A percentile compares a stretch with the other conserved stretches of the same genome.
Conservation (phyloP, 2,113 vertebrate species). For the Rhagologus leucostigma region DNA sequence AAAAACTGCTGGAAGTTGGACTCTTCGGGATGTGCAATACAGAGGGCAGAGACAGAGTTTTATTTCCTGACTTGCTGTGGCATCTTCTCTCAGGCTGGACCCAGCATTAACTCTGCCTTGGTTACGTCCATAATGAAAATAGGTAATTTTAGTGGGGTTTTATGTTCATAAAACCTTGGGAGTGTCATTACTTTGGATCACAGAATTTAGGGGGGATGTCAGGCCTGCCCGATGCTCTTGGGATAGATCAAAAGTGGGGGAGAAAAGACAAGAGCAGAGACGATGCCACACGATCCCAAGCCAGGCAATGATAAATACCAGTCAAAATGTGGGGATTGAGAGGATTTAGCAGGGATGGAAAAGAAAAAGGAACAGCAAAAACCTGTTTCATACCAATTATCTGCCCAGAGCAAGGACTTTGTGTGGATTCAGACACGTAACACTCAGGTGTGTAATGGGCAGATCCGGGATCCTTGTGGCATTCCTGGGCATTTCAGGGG, state of each 20-base stretch:
- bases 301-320: fast-evolving
- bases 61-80: neutral
- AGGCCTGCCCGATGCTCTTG: neutral
- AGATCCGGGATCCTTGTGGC: neutral
- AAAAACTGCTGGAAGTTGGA: neutral
- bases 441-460: fast-evolving
- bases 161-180: neutral
- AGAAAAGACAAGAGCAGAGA: neutral
- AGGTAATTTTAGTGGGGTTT: neutral
- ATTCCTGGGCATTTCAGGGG: neutral
- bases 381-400: neutral
- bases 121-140: neutral
- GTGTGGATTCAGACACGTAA: neutral
- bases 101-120: neutral
- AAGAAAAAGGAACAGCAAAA: neutral
- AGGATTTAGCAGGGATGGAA: neutral
- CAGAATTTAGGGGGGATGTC: neutral
- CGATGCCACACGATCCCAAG: fast-evolving
- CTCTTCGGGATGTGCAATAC: neutral
- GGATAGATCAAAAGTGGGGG: neutral
- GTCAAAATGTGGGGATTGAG: neutral
- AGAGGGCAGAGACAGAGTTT: neutral
- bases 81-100: neutral
- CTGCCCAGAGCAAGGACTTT: neutral
- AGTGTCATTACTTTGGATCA: fast-evolving